Percentiles rank a stretch among this genome's conserved stretches.
Conservation (phyloP, 1,140 invertebrate genomes). For the Temnothorax curvispinosus region DNA sequence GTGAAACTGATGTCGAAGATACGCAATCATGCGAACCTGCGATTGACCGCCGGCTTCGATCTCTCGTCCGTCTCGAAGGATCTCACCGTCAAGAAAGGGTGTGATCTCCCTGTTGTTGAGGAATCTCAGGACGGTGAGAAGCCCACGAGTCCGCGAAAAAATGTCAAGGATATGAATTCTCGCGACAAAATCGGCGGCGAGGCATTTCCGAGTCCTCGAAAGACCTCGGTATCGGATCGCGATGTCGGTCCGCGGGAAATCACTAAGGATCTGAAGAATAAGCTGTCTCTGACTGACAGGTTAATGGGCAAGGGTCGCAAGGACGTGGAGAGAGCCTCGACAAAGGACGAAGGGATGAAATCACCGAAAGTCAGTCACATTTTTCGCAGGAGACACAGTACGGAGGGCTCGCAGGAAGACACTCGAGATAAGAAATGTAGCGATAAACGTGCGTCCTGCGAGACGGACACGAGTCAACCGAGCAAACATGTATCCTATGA, state of each 20-base stretch:
- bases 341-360: neutral
- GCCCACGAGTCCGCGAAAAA: neutral
- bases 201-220: neutral
- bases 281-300: slow-evolving; percentile 75
- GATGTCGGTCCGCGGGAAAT: slow-evolving; percentile 66
- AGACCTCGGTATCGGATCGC: neutral
- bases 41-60: slow-evolving; percentile 69
- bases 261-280: slow-evolving; percentile 75
- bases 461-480: neutral
- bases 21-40: slow-evolving; percentile 74
- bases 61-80: slow-evolving; percentile 65
- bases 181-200: neutral
- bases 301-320: slow-evolving; percentile 68
- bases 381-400: slow-evolving; percentile 57
- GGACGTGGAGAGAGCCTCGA: slow-evolving; percentile 35
- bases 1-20: slow-evolving; percentile 88
- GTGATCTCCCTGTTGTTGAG: neutral
- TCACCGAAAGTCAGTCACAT: slow-evolving; percentile 53
- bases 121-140: neutral
- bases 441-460: neutral
- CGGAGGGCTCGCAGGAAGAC: neutral
- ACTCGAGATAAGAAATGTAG: neutral
- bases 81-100: slow-evolving; percentile 18
- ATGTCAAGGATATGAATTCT: neutral
- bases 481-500: slow-evolving; percentile 79